Conservation (phyloP, 2,888 invertebrate genomes). For the Dynastes tityus region DNA sequence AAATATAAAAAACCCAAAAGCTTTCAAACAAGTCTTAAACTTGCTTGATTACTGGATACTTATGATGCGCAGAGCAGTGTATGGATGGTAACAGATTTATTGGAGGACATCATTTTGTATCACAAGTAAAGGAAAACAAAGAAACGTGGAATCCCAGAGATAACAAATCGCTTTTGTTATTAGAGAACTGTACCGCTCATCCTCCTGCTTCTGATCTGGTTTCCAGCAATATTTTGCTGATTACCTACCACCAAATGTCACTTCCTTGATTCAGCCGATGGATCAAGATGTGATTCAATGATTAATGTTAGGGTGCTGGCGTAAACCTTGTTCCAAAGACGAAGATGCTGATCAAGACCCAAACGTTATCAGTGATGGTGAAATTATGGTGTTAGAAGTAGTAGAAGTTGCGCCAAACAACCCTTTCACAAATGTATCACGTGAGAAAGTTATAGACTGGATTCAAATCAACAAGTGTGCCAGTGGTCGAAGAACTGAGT, state of each 20-base stretch:
- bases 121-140: too few species aligned
- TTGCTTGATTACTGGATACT: too few species aligned
- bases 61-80: too few species aligned
- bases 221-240: neutral
- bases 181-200: neutral
- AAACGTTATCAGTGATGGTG: conserved; percentile 8
- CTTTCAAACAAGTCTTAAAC: neutral
- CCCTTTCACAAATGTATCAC: conserved; percentile 13
- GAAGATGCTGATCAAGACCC: neutral
- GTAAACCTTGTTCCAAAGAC: neutral
- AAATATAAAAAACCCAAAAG: neutral
- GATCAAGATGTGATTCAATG: conserved; percentile 57
- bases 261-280: conserved; percentile 59
- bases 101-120: too few species aligned
- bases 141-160: too few species aligned
- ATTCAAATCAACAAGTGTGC: neutral
- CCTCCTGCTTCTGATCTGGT: conserved; percentile 2
- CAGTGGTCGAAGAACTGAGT: neutral
- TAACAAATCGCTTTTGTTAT: too few species aligned
- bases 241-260: conserved; percentile 45
- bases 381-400: conserved; percentile 4
- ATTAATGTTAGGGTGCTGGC: neutral
- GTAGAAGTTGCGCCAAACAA: conserved; percentile 6
- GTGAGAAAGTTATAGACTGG: conserved; percentile 1
- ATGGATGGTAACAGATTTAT: too few species aligned